Conservation (phyloP, 2,888 invertebrate species). For the Seira musarum region DNA sequence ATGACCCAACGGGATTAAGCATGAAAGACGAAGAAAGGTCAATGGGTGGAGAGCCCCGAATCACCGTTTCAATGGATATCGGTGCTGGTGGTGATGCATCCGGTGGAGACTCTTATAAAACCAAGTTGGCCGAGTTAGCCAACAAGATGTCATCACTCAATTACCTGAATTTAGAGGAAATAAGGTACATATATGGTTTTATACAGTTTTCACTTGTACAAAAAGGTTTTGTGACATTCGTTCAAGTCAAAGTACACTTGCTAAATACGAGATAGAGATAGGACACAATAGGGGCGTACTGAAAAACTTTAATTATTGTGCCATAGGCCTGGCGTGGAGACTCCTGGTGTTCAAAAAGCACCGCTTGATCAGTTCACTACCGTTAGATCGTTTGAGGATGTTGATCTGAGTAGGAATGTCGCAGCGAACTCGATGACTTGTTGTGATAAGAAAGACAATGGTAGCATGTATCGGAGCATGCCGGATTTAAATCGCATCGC, state of each 20-base stretch:
- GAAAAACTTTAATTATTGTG: constrained; percentile 71
- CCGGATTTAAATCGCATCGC: constrained; percentile 66
- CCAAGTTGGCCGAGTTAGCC: constrained; percentile 52
- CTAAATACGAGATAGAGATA: too few relatives aligned
- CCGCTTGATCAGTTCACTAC: constrained; percentile 87
- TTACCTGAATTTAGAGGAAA: constrained; percentile 69
- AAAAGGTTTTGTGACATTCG: too few relatives aligned
- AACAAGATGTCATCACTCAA: constrained; percentile 68
- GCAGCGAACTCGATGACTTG: constrained; percentile 76
- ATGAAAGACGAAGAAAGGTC: constrained; percentile 46
- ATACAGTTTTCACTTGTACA: too few relatives aligned
- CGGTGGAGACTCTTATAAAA: constrained; percentile 49
- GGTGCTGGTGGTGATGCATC: constrained; percentile 50
- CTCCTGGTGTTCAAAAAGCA: constrained; percentile 88
- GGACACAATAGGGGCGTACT: too few relatives aligned
- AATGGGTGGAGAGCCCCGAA: constrained; percentile 28
- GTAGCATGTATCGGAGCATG: constrained; percentile 68
- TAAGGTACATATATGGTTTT: too few relatives aligned
- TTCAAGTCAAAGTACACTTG: too few relatives aligned
- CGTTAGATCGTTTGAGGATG: too few relatives aligned
- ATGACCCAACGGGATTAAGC: constrained; percentile 34
- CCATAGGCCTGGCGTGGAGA: constrained; percentile 80
- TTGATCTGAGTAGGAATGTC: constrained; percentile 88
- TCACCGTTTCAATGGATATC: constrained; percentile 42
- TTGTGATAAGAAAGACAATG: constrained; percentile 69